Percentiles rank a stretch among this genome's conserved stretches.
phyloP scores from a whole-genome alignment of 2,797 vertebrate genomes.

The Moxostoma hubbsi region DNA sequence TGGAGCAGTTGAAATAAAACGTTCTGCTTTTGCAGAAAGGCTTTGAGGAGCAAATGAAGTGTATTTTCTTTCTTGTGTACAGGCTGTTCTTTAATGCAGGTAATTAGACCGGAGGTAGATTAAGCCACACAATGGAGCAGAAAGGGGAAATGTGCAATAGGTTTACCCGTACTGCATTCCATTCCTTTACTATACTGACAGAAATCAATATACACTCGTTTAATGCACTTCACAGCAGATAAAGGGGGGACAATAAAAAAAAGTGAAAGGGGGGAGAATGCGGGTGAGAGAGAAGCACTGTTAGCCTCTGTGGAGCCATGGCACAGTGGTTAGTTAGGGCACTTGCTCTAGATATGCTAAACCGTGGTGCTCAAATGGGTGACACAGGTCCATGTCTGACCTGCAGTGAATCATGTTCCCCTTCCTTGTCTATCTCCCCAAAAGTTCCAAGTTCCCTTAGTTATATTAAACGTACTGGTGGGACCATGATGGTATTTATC shows the following conservation, averaged over 20 bases:
- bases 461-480: too few relatives aligned
- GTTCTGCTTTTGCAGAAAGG: constrained; percentile 9
- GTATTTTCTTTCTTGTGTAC: constrained; percentile 31
- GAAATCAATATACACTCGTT: constrained; percentile 75
- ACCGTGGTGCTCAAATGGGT: not conserved
- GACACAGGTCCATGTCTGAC: not conserved
- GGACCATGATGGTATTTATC: too few relatives aligned
- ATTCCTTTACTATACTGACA: constrained; percentile 65
- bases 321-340: not conserved
- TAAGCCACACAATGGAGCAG: constrained; percentile 63
- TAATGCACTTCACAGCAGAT: constrained; percentile 73
- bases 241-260: constrained; percentile 51
- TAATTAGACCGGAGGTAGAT: constrained; percentile 65
- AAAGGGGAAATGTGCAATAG: constrained; percentile 66
- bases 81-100: constrained; percentile 65
- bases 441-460: too few relatives aligned
- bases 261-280: not conserved
- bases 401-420: too few relatives aligned
- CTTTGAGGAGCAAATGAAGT: constrained; percentile 27
- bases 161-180: constrained; percentile 68
- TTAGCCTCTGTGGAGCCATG: not conserved
- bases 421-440: too few relatives aligned
- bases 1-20: constrained; percentile 6
- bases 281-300: not conserved
- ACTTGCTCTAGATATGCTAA: not conserved